Percentiles rank a stretch among this genome's conserved stretches.
Conservation (phyloP, 2,113 vertebrate species). For the Paraplagusia blochii region DNA sequence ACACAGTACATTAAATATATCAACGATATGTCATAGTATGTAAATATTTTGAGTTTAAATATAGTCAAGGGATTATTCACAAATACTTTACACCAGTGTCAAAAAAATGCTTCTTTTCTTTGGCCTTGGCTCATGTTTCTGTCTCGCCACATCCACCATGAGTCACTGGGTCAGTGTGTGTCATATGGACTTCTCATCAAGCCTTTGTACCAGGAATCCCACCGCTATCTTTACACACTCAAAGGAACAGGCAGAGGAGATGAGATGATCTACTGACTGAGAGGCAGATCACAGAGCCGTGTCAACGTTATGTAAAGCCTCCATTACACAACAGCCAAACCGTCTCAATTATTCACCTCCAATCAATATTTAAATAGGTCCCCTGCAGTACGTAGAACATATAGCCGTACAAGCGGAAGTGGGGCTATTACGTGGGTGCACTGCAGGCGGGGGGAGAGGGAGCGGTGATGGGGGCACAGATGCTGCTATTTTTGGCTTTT, state of each 20-base stretch:
- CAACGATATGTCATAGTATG: no score
- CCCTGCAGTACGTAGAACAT: constrained; percentile 37
- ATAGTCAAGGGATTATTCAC: neutral
- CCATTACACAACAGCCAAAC: constrained; percentile 60
- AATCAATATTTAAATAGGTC: constrained; percentile 60
- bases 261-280: constrained; percentile 31
- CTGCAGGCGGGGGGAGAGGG: constrained; percentile 29
- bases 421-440: constrained; percentile 42
- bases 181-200: constrained; percentile 35
- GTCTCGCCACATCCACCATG: constrained; percentile 25
- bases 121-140: constrained; percentile 9
- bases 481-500: constrained; percentile 71
- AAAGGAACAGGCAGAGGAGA: constrained; percentile 43
- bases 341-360: constrained; percentile 60
- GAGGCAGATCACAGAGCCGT: constrained; percentile 38
- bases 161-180: constrained; percentile 43
- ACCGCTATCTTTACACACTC: constrained; percentile 28
- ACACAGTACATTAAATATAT: no score
- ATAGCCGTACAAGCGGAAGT: constrained; percentile 30
- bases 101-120: constrained; percentile 15
- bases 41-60: constrained; percentile 6
- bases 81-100: constrained; percentile 10
- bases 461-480: constrained; percentile 47
- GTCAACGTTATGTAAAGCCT: constrained; percentile 60
- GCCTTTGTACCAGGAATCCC: constrained; percentile 24